Evolutionary conservation across 2,888 invertebrate species (phyloP), one percentile per base, ranked within the genome.

Genomic region (Mythimna loreyi): DNA sequence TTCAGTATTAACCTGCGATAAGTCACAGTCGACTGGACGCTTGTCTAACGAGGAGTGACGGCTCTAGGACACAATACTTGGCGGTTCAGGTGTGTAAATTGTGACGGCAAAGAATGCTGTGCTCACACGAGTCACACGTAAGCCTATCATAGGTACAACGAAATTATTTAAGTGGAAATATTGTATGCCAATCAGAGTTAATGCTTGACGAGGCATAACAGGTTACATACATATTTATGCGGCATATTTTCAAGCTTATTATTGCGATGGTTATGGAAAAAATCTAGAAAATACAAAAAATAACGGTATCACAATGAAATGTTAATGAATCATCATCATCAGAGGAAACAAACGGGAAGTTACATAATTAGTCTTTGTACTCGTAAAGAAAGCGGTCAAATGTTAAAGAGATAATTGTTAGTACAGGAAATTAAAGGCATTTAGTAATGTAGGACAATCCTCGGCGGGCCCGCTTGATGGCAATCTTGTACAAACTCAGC

Each of bases 381-480:
- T 87, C 88, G 91, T 90, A 88, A 92, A 94, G 94, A 95, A 94
- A 94, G 94, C 94, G 95, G 95, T 95, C 95, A 95, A 92, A 94
- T 91, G 95, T 95, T 94, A 95, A 95, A 90, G 88, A 94, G 94
- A 94, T 96, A 96, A 96, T 95, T 96, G 95, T 91, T 92, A 87
- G 92, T 89, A 89, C 94, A 94, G 95, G 95, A 96, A 95, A 95
- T 95, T 95, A 94, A 91, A 92, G 89, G 90, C 92, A 91, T 93
- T 93, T 91, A 91, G 92, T 91, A 94, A 95, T 84, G 90, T 95
- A 86, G 94, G 92, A 82, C 95, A 92, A 91, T 92, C 89, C 90
- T 80, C 82, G 74, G 81, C 81, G 78, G 77, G 72, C 70, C 59
- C 78, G 74, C 80, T 82, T 81, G 83, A 85, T 83, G 82, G 80